Conservation (phyloP, 1,140 invertebrate species). For the Aphaenogaster ashmeadi region DNA sequence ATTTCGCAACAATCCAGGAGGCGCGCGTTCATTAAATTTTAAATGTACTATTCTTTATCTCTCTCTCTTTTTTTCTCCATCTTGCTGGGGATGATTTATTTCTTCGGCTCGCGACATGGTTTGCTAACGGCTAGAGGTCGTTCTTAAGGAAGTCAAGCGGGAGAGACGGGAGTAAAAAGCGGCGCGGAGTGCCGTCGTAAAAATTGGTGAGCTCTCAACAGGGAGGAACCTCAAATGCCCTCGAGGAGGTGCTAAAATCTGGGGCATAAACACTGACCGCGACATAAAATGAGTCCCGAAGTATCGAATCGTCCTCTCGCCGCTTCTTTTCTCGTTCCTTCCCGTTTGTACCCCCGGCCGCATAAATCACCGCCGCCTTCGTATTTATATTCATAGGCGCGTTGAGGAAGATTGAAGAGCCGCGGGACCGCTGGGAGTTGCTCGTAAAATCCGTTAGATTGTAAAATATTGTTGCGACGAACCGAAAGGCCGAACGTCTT, state of each 20-base stretch:
- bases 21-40: neutral
- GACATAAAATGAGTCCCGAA: slow-evolving; percentile 81
- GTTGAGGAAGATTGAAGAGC: slow-evolving; percentile 85
- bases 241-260: slow-evolving; percentile 82
- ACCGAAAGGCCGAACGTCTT: slow-evolving; percentile 69
- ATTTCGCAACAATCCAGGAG: neutral
- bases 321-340: slow-evolving; percentile 43
- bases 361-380: slow-evolving; percentile 84
- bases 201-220: slow-evolving; percentile 81
- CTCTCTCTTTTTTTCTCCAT: neutral
- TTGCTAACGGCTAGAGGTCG: slow-evolving; percentile 55
- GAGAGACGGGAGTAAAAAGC: slow-evolving; percentile 35
- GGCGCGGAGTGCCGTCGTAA: slow-evolving; percentile 73
- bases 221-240: slow-evolving; percentile 75
- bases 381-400: slow-evolving; percentile 84
- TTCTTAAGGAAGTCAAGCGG: slow-evolving; percentile 4
- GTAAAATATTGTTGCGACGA: slow-evolving; percentile 82
- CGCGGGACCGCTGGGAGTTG: slow-evolving; percentile 77
- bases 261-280: slow-evolving; percentile 84
- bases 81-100: slow-evolving; percentile 43
- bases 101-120: slow-evolving; percentile 35
- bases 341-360: slow-evolving; percentile 49
- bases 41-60: neutral
- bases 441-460: slow-evolving; percentile 83
- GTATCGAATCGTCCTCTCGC: slow-evolving; percentile 77